phyloP scores from a whole-genome alignment of 2,113 vertebrate species.

The Ascaphus truei region DNA sequence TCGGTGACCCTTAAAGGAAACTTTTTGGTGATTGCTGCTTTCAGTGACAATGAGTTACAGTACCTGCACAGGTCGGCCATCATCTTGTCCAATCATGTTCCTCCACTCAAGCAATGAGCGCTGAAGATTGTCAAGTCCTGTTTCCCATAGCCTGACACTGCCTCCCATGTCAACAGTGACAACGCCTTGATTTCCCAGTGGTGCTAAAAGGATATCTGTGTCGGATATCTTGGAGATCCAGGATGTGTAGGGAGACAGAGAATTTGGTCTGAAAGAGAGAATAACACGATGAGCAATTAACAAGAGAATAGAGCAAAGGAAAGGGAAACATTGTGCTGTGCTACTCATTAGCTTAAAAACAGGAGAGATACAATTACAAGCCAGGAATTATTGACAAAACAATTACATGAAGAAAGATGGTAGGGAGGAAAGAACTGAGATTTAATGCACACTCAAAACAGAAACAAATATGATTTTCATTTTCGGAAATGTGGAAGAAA shows the following conservation, averaged over 20 bases:
- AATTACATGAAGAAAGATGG: too few relatives aligned
- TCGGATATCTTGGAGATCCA: conserved; percentile 89
- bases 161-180: conserved; percentile 91
- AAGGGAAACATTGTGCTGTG: background rate
- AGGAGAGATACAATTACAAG: too few relatives aligned
- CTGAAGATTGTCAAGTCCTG: conserved; percentile 78
- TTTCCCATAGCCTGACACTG: conserved; percentile 86
- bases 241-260: conserved; percentile 80
- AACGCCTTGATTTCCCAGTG: conserved; percentile 70
- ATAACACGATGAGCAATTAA: background rate
- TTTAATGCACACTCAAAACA: too few relatives aligned
- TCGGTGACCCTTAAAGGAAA: too few relatives aligned
- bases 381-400: too few relatives aligned
- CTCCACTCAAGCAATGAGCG: conserved; percentile 89
- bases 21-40: too few relatives aligned
- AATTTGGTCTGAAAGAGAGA: conserved; percentile 61
- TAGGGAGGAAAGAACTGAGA: too few relatives aligned
- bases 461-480: too few relatives aligned
- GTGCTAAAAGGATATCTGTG: conserved; percentile 73
- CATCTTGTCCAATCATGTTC: conserved; percentile 87
- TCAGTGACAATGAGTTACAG: too few relatives aligned
- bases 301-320: background rate
- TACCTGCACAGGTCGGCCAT: conserved; percentile 82
- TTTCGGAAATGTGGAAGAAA: too few relatives aligned
- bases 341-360: background rate